phyloP scores from a whole-genome alignment of 2,888 invertebrate species.

The Xylocampa areola region DNA sequence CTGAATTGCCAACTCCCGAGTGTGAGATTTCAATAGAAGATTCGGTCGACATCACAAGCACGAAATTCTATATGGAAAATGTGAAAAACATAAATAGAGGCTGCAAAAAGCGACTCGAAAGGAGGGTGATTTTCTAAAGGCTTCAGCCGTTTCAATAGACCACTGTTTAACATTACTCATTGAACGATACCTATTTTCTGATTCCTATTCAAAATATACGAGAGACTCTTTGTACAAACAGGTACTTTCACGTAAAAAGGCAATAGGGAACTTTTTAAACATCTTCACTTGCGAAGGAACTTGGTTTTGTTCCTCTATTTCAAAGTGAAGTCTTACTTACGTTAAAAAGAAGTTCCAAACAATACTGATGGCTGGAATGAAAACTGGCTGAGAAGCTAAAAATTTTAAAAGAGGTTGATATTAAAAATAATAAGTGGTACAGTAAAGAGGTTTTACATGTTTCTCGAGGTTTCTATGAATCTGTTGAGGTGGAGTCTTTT shows the following conservation, averaged over 20 bases:
- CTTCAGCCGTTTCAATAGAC: constrained; percentile 83
- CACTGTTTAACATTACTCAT: constrained; percentile 87
- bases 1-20: constrained; percentile 79
- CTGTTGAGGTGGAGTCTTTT: constrained; percentile 2
- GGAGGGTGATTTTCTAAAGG: constrained; percentile 88
- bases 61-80: constrained; percentile 86
- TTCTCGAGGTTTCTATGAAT: background rate
- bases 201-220: constrained; percentile 79
- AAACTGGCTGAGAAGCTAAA: constrained; percentile 26
- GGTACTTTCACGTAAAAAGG: constrained; percentile 61
- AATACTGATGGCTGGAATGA: constrained; percentile 51
- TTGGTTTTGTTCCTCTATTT: constrained; percentile 64
- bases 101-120: constrained; percentile 82
- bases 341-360: constrained; percentile 59
- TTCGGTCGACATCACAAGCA: constrained; percentile 77
- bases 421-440: constrained; percentile 1
- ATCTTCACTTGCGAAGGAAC: constrained; percentile 66
- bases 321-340: constrained; percentile 53
- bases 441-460: constrained; percentile 10
- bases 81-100: constrained; percentile 85
- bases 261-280: constrained; percentile 68
- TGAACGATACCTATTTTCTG: constrained; percentile 82
- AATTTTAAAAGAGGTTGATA: constrained; percentile 28
- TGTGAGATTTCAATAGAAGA: constrained; percentile 80
- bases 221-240: constrained; percentile 68